These are phyloP conservation scores for Pterois miles DNA, from an alignment of 2,797 vertebrate genomes.

Conservation along the genomic window DNA sequence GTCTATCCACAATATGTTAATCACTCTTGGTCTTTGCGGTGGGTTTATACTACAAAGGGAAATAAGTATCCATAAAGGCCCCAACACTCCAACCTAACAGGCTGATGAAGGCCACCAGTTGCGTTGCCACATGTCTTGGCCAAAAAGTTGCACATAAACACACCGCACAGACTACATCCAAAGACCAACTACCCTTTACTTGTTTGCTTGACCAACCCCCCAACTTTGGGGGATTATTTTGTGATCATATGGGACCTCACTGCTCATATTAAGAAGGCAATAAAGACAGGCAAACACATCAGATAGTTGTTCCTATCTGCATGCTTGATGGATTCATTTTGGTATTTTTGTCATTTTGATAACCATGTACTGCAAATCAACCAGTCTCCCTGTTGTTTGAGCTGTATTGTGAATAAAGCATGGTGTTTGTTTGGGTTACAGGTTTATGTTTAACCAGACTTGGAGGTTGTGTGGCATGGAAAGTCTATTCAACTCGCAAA, in stretches of 20 bases:
- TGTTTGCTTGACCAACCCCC: too few relatives aligned
- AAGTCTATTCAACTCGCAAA: neutral
- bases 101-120: too few relatives aligned
- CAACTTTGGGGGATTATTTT: neutral
- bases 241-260: neutral
- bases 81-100: too few relatives aligned
- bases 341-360: constrained; percentile 6
- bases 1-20: neutral
- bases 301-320: constrained; percentile 4
- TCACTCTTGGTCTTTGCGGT: neutral
- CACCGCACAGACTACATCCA: too few relatives aligned
- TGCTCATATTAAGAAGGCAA: neutral
- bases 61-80: neutral
- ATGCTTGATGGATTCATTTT: neutral
- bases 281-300: neutral
- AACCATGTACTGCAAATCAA: constrained; percentile 8
- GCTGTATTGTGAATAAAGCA: constrained; percentile 45
- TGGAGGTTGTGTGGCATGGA: constrained; percentile 3
- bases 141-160: too few relatives aligned
- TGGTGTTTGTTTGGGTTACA: constrained; percentile 45
- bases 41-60: neutral
- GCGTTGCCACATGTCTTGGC: neutral
- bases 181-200: too few relatives aligned
- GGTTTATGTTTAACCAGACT: constrained; percentile 52
- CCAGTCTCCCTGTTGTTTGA: constrained; percentile 5